phyloP scores from a whole-genome alignment of 2,888 invertebrate genomes.

The Diachrysia chrysitis region DNA sequence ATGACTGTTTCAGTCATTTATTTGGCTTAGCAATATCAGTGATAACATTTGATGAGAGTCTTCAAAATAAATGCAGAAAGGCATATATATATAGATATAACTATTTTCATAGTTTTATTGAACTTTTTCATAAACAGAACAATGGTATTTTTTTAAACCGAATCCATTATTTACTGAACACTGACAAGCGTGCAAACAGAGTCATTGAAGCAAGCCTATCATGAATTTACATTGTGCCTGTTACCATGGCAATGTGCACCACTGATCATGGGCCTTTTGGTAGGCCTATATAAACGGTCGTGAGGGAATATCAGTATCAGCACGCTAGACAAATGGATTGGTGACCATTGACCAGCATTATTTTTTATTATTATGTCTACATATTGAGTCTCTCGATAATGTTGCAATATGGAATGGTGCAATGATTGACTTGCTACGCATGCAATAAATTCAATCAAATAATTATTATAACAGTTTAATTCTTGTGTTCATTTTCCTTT shows the following conservation, averaged over 20 bases:
- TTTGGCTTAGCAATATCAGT: no score
- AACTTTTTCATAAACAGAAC: background rate
- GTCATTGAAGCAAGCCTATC: background rate
- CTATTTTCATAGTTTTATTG: background rate
- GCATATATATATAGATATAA: background rate
- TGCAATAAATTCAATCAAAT: background rate
- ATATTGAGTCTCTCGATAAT: background rate
- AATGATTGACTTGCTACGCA: background rate
- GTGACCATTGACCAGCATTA: no score
- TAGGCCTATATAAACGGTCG: background rate
- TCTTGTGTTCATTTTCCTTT: no score
- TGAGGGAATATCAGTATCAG: background rate
- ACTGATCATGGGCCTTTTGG: background rate
- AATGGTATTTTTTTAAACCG: background rate
- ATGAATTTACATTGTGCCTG: background rate
- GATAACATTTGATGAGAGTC: no score
- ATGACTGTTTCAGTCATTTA: no score
- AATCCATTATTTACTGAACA: background rate
- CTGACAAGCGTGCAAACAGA: conserved; percentile 3
- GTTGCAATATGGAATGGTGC: background rate
- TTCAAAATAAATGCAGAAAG: no score
- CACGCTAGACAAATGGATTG: background rate
- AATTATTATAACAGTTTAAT: background rate
- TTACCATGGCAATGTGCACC: background rate
- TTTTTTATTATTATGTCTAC: background rate